phyloP scores from a whole-genome alignment of 1,140 invertebrate species.

The Varroa destructor region DNA sequence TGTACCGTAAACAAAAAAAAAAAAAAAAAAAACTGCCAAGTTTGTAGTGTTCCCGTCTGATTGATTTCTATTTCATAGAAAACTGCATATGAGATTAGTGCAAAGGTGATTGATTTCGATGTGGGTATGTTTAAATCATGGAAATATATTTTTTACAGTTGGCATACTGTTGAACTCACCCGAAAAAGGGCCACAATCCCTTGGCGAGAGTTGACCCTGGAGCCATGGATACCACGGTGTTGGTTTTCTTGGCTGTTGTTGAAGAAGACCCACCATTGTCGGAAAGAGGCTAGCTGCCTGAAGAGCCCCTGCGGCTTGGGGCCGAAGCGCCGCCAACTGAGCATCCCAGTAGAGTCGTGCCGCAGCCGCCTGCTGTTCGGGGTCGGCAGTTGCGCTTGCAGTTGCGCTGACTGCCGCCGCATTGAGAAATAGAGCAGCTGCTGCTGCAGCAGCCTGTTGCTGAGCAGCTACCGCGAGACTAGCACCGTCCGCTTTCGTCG shows the following conservation, averaged over 20 bases:
- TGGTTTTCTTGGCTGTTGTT: slow-evolving; percentile 23
- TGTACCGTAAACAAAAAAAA: too few relatives aligned
- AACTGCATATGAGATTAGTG: too few relatives aligned
- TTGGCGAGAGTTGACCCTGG: slow-evolving; percentile 16
- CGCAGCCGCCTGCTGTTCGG: slow-evolving; percentile 16
- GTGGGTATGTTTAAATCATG: too few relatives aligned
- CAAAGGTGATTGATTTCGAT: too few relatives aligned
- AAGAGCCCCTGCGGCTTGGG: background rate
- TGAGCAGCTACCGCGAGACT: slow-evolving; percentile 9
- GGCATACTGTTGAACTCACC: background rate
- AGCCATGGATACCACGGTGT: slow-evolving; percentile 21
- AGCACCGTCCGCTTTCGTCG: background rate
- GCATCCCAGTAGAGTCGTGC: slow-evolving; percentile 24
- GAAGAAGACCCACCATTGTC: slow-evolving; percentile 19
- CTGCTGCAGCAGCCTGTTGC: slow-evolving; percentile 12
- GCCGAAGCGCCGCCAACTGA: slow-evolving; percentile 17
- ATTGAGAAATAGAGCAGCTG: slow-evolving; percentile 11
- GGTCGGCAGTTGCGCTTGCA: background rate
- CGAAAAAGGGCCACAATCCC: background rate
- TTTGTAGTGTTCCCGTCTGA: too few relatives aligned
- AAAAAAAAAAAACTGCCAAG: too few relatives aligned
- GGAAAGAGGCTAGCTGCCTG: slow-evolving; percentile 19
- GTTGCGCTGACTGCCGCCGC: background rate
- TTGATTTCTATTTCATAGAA: too few relatives aligned
- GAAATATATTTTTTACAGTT: too few relatives aligned